Base-by-base conservation (phyloP, 1,140 invertebrate genomes). In the Thereuonema tuberculata region DNA sequence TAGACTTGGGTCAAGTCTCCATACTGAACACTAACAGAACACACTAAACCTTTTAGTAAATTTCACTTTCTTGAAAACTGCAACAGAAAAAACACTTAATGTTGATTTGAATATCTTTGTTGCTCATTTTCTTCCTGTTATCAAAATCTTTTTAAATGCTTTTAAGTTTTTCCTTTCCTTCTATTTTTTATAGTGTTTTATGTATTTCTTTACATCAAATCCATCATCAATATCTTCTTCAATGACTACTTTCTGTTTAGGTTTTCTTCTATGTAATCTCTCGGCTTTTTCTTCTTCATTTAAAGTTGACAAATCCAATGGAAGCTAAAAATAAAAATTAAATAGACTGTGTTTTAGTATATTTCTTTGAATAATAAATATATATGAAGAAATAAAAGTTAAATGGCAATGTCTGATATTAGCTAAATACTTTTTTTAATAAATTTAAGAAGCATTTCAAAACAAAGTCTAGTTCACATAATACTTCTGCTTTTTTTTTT, bases 201-300 rank as follows among this genome's bases (percentile, higher is more conserved):
- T 71, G 74, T 93, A 93, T 73, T 84, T 82, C 47, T 76, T 82
- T 25, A 82, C 77, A 76, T 89, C 85, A 72, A 85, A 93, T 57
- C 77, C 79, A 70, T 89, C 87, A 63, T 87, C 81, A 49, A 87
- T 71, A 50, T 81, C 79, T 70, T 88, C 84, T 62, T 89, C 84
- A 58, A 87, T 76, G 65, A 81, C 80, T 0, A 90, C 74, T 72
- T 84, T 86, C 49, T 80, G 80, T 69, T 84, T 86, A 20, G 84
- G 83, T 75, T 83, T 89, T 57, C 88, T 77, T 64, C 74, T 78
- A 46, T 82, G 79, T 17, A 91, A 55, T 63, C 82, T 79, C 0
- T 68, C 56, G 68, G 81, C 82, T 23, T 77, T 75, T 71, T 92
- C 83, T 54, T 81, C 80, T 67, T 86, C 84, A 48, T 79, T 77